Evolutionary conservation across 2,113 vertebrate genomes (phyloP), one percentile per base, ranked within the genome.

Genomic region (Polyodon spathula): DNA sequence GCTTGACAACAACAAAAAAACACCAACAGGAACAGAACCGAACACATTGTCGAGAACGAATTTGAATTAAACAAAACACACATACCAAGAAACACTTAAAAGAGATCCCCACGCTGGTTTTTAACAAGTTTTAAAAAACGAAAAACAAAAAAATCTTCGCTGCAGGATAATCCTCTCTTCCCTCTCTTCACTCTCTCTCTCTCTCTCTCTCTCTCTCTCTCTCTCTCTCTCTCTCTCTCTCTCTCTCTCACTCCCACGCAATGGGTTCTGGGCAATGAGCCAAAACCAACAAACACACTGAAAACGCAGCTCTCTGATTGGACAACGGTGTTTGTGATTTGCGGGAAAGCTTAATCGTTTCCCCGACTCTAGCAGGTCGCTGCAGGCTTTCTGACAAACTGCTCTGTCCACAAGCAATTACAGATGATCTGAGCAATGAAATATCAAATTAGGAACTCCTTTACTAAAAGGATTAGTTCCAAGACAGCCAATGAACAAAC

Each of bases 311-410:
- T 52, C 65, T 56, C 60, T 67, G 61, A 75, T 76, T 68, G 70
- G 67, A 65, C 62, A 55, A 71, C 56, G 60, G 58, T 37, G 52
- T 37, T 16, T 48, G 43, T 73, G 74, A 81, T 77, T 88, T 86
- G 84, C 81, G 73, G 84, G 85, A 89, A 89, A 82, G 74, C 70
- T 75, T 78, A 78, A 75, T 79, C 72, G 71, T 64, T 68, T 84
- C 83, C 82, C 77, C 72, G 75, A 70, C 71, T 70, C 61, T 60
- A 7, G 43, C 43, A n/a, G n/a, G n/a, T n/a, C n/a, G n/a, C n/a
- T n/a, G n/a, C n/a, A n/a, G n/a, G n/a, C n/a, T n/a, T n/a, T n/a
- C n/a, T n/a, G n/a, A n/a, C n/a, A n/a, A n/a, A n/a, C n/a, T n/a
- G n/a, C n/a, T n/a, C n/a, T n/a, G n/a, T n/a, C n/a, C n/a, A n/a